phyloP scores from a whole-genome alignment of 2,113 vertebrate genomes.

The Apaloderma vittatum region DNA sequence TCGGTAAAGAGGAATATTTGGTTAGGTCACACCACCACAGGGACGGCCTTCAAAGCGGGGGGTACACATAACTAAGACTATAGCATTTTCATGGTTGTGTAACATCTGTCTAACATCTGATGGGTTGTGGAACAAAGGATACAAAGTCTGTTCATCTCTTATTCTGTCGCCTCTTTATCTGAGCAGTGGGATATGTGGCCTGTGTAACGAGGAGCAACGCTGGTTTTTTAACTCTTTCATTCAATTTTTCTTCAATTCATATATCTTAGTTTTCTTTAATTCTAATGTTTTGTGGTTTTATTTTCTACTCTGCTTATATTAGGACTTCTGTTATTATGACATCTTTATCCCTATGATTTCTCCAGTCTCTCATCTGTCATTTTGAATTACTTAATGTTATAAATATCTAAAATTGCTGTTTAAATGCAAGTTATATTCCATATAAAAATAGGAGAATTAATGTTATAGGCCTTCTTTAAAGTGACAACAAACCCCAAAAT shows the following conservation, averaged over 20 bases:
- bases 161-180: not conserved
- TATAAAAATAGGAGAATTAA: not conserved
- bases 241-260: not conserved
- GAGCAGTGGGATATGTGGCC: not conserved
- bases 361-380: not conserved
- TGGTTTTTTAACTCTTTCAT: not conserved
- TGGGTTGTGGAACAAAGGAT: not conserved
- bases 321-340: not conserved
- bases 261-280: not conserved
- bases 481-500: not conserved
- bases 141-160: not conserved
- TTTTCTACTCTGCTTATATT: not conserved
- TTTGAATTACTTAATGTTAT: not conserved
- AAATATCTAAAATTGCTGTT: not conserved
- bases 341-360: not conserved
- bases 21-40: not conserved
- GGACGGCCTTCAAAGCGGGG: not conserved
- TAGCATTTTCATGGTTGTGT: not conserved
- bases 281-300: not conserved
- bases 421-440: not conserved
- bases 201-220: fast-evolving
- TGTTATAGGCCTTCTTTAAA: not conserved
- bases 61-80: not conserved
- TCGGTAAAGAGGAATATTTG: not conserved
- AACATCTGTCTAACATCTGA: not conserved